These are phyloP conservation scores for Cephonodes hylas DNA, from an alignment of 2,888 invertebrate genomes.

Conservation along the genomic window DNA sequence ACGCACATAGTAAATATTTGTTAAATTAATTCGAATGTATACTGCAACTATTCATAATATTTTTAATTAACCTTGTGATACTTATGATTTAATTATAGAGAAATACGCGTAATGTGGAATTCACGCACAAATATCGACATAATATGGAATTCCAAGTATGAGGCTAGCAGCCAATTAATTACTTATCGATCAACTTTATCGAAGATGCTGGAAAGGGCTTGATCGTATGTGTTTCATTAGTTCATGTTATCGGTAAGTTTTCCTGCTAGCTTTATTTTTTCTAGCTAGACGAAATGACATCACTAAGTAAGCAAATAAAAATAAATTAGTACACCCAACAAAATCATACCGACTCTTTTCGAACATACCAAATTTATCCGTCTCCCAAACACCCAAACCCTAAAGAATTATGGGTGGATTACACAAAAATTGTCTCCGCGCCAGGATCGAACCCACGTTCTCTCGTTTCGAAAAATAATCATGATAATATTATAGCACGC, in stretches of 20 bases:
- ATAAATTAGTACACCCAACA: no score
- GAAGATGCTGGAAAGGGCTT: background rate
- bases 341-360: no score
- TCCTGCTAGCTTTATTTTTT: background rate
- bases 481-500: no score
- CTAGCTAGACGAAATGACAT: no score
- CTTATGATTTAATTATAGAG: background rate
- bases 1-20: no score
- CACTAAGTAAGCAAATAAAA: no score
- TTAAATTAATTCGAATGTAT: background rate
- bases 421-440: no score
- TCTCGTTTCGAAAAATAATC: no score
- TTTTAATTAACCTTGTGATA: background rate
- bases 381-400: no score
- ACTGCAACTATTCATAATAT: background rate
- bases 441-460: no score
- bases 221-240: background rate
- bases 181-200: background rate
- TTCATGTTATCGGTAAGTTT: background rate
- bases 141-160: background rate
- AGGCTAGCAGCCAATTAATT: background rate
- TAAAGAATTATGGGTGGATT: no score
- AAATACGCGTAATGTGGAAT: background rate
- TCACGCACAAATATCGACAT: background rate
- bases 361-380: no score